Evolutionary conservation across 2,888 invertebrate species (phyloP), one percentile per base, ranked within the genome.

Genomic region (Hylaea fasciaria): DNA sequence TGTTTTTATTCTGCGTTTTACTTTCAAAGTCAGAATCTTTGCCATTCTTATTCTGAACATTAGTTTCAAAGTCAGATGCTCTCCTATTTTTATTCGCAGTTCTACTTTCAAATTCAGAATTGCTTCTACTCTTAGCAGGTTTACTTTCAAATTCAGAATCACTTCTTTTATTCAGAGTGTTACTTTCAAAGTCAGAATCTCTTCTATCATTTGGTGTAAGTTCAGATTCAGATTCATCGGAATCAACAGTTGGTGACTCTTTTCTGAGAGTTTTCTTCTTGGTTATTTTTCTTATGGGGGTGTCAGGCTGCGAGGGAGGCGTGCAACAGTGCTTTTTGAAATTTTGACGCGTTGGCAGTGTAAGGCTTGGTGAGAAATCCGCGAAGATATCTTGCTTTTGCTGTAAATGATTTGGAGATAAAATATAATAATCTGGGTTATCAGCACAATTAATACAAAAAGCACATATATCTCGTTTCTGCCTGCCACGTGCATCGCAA

Each of bases 371-470:
- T 4, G 86, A 80, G 62, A 89, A 86, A 48, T 85, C 88, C 0
- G 85, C 60, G 63, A 89, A 91, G 48, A 89, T 79, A 28, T 92
- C 91, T 69, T 80, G 87, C 40, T 88, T 92, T 82, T 91, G 85
- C 91, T 91, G 84, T 22, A 74, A 84, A 67, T 58, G 13, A 56
- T 50, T n/a, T n/a, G n/a, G n/a, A n/a, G n/a, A n/a, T n/a, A n/a
- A n/a, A n/a, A n/a, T n/a, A n/a, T n/a, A n/a, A n/a, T n/a, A n/a
- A n/a, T n/a, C n/a, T n/a, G n/a, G n/a, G n/a, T n/a, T n/a, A n/a
- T n/a, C n/a, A n/a, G n/a, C n/a, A n/a, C n/a, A n/a, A n/a, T n/a
- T n/a, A n/a, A n/a, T n/a, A n/a, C n/a, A n/a, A n/a, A n/a, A n/a
- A n/a, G n/a, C n/a, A n/a, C n/a, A n/a, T n/a, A n/a, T n/a, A n/a